Conservation (phyloP, 2,888 invertebrate genomes). For the Andrena bucephala region DNA sequence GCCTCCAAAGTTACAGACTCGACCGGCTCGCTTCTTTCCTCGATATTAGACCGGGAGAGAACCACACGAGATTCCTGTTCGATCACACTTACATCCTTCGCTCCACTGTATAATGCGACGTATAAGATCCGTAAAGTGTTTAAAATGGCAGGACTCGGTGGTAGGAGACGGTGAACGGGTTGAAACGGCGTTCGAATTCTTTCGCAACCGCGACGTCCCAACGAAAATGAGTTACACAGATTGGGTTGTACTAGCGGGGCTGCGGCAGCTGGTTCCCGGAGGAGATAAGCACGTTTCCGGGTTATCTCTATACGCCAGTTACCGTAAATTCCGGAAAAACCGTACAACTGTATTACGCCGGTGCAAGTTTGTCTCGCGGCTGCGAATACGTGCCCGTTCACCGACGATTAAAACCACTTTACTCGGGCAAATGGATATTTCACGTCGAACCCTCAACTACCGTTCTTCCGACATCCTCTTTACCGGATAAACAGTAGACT, state of each 20-base stretch:
- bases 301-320: slow-evolving; percentile 70
- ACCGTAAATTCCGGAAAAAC: slow-evolving; percentile 68
- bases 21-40: no score
- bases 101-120: no score
- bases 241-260: slow-evolving; percentile 21
- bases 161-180: background rate
- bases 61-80: no score
- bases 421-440: slow-evolving; percentile 32
- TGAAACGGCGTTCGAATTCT: slow-evolving; percentile 21
- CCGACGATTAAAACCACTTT: slow-evolving; percentile 31
- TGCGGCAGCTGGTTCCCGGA: slow-evolving; percentile 49
- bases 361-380: slow-evolving; percentile 46
- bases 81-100: no score
- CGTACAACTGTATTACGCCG: slow-evolving; percentile 67
- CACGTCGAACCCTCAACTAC: slow-evolving; percentile 8
- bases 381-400: slow-evolving; percentile 3
- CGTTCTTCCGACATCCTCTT: slow-evolving; percentile 4
- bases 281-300: slow-evolving; percentile 68
- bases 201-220: slow-evolving; percentile 1
- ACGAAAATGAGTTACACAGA: slow-evolving; percentile 55
- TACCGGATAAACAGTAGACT: slow-evolving; percentile 15
- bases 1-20: no score
- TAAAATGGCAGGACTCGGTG: no score
- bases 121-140: no score
- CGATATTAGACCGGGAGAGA: no score